These are phyloP conservation scores for Ardeotis arabs DNA, from an alignment of 2,113 vertebrate genomes.

Conservation along the genomic window DNA sequence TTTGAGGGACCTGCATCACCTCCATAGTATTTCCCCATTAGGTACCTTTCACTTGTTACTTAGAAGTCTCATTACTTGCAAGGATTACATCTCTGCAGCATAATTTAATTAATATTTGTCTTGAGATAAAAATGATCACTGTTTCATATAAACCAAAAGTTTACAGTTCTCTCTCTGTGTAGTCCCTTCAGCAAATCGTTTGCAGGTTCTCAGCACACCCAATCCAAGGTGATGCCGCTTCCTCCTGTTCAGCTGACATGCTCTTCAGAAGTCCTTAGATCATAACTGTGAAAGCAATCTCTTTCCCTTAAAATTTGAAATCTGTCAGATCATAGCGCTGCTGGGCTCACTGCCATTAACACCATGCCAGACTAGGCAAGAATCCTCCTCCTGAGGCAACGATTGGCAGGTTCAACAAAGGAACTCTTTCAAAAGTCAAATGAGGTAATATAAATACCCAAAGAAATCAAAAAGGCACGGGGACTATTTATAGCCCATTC, in stretches of 20 bases:
- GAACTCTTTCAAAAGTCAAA: not conserved
- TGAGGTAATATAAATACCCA: not conserved
- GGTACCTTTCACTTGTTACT: not conserved
- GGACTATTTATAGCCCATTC: not conserved
- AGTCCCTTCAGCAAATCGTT: not conserved
- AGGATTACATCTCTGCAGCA: not conserved
- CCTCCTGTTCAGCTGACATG: not conserved
- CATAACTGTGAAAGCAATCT: not conserved
- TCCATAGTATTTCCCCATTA: not conserved
- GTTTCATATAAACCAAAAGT: not conserved
- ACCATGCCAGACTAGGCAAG: not conserved
- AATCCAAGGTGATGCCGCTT: not conserved
- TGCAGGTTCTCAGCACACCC: not conserved
- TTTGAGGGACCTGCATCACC: not conserved
- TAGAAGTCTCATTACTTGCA: not conserved
- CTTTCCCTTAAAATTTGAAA: not conserved
- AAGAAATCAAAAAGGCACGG: not conserved
- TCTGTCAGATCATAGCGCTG: not conserved
- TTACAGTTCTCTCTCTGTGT: not conserved
- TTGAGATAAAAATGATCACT: too few relatives aligned
- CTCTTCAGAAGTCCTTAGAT: not conserved
- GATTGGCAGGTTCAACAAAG: not conserved
- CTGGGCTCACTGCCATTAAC: not conserved
- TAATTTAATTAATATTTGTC: not conserved
- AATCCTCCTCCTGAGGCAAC: not conserved